Base-by-base conservation (phyloP, 2,888 invertebrate species). In the Chouioia cunea region DNA sequence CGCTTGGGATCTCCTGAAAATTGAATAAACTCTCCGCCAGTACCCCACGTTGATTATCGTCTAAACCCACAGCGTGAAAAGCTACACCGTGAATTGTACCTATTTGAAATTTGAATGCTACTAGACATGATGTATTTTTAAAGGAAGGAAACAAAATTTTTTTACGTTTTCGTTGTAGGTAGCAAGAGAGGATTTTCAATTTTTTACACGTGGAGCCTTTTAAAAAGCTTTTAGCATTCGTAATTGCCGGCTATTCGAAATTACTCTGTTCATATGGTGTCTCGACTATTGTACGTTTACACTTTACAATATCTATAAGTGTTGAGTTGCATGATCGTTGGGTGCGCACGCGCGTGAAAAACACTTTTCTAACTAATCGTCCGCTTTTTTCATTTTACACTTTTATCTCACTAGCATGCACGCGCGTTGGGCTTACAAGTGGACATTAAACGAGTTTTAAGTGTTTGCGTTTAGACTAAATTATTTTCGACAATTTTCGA, bases 201-300 rank as follows among this genome's bases (percentile, higher is more conserved):
- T 36, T 44, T 63, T 69, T 57, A 23, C 50, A 18, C 27, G 8
- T 36, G 43, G 18, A 57, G 36, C 48, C 65, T 56, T 71, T 71
- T 67, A 71, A 71, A 70, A 71, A 67, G 71, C 71, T 71, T 71
- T 71, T 67, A 67, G 58, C 53, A 62, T 66, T 65, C 62, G 57
- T 62, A 65, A 71, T 65, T 65, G 52, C 44, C 46, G 54, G 54
- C 65, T 57, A 65, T 70, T 65, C 43, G 53, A 59, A 65, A 65
- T 50, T 44, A 57, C 27, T 10, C 8, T 20, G 47, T 10, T 4
- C n/a, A 1, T 15, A 47, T 18, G 44, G 52, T 18, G 14, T 27
- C n/a, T 14, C 12, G 44, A 46, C 60, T 46, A 59, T 65, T 70
- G 64, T 70, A 46, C 59, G 20, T 59, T 67, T 53, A 54, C 59